phyloP scores from a whole-genome alignment of 2,113 vertebrate species.

The Bubo scandiacus region DNA sequence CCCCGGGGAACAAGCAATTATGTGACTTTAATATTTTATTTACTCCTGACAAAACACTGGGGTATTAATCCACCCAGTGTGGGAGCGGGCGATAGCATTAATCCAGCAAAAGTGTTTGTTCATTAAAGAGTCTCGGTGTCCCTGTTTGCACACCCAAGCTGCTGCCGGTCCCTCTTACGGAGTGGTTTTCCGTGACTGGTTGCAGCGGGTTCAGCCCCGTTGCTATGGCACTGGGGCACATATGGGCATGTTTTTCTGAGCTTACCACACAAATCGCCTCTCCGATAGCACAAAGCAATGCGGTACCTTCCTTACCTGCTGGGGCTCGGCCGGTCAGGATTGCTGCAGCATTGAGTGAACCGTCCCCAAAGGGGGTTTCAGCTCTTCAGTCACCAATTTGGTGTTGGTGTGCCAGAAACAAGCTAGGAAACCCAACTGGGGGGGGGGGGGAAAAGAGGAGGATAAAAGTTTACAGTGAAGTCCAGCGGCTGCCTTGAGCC shows the following conservation, averaged over 20 bases:
- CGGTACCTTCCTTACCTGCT: not conserved
- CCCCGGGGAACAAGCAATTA: not conserved
- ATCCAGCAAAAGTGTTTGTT: not conserved
- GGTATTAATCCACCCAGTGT: not conserved
- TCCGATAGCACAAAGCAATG: not conserved
- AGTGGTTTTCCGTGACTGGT: not conserved
- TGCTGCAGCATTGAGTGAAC: not conserved
- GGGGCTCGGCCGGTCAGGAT: not conserved
- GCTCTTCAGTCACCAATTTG: no score
- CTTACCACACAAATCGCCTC: not conserved
- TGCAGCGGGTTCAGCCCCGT: not conserved
- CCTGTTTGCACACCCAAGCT: not conserved
- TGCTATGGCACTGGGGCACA: not conserved
- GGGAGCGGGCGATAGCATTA: not conserved
- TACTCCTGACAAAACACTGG: not conserved
- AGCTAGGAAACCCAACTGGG: not conserved
- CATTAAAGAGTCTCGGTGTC: rapidly evolving
- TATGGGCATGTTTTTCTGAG: not conserved
- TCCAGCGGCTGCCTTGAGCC: not conserved
- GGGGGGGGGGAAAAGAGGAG: not conserved
- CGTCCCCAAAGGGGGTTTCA: not conserved
- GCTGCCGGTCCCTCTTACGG: rapidly evolving
- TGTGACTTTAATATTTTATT: not conserved
- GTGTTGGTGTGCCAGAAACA: not conserved
- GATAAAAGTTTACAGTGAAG: not conserved